phyloP scores from a whole-genome alignment of 2,113 vertebrate genomes.

The Nerophis ophidion region DNA sequence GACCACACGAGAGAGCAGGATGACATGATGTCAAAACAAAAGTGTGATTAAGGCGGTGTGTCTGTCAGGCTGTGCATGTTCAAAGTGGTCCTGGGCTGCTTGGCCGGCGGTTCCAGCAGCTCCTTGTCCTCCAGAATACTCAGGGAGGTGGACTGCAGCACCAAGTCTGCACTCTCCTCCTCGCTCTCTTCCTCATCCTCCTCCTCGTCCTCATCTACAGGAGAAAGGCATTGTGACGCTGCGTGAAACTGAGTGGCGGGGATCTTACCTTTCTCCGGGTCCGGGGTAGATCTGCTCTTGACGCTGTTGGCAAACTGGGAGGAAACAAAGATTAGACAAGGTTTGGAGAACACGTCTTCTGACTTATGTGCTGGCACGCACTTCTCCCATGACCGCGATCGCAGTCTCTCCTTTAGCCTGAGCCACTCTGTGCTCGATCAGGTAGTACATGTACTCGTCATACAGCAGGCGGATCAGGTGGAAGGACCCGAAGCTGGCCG shows the following conservation, averaged over 20 bases:
- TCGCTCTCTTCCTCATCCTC: conserved; percentile 88
- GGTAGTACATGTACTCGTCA: conserved; percentile 92
- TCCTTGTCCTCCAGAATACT: conserved; percentile 56
- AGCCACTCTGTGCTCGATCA: conserved; percentile 90
- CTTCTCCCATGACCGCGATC: conserved; percentile 91
- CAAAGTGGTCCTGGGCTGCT: conserved; percentile 74
- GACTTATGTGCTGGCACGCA: conserved; percentile 32
- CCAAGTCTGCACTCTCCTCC: conserved; percentile 78
- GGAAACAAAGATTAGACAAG: neutral
- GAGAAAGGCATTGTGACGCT: conserved; percentile 5
- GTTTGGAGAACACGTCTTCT: neutral
- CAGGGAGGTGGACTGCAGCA: conserved; percentile 65
- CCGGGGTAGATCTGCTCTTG: conserved; percentile 72
- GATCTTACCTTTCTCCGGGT: conserved; percentile 80
- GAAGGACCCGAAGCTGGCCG: conserved; percentile 88
- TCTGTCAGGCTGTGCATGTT: conserved; percentile 40
- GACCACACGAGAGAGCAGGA: conserved; percentile 6
- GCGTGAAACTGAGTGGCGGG: neutral
- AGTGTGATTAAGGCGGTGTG: conserved; percentile 26
- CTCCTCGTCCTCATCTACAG: conserved; percentile 73
- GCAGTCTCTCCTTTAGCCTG: conserved; percentile 86
- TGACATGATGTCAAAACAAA: conserved; percentile 27
- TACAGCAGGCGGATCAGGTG: conserved; percentile 88
- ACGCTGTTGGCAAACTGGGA: conserved; percentile 77
- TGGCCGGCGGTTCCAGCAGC: conserved; percentile 78